phyloP scores from a whole-genome alignment of 2,113 vertebrate species.

The Chamaea fasciata region DNA sequence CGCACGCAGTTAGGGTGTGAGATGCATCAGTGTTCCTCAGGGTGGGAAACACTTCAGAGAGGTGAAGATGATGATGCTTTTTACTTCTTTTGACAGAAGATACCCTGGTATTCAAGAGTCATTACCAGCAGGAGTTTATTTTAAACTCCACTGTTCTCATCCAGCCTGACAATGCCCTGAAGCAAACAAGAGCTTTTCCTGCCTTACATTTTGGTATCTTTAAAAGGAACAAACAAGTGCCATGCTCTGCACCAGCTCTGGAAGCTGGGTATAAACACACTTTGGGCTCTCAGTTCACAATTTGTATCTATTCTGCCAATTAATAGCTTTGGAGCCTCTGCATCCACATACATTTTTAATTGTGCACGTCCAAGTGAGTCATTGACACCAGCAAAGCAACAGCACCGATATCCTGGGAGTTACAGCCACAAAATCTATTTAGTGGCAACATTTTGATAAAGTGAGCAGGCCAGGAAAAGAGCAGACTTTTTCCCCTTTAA shows the following conservation, averaged over 20 bases:
- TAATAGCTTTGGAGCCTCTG: background rate
- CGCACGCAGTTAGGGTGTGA: accelerated
- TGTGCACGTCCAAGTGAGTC: background rate
- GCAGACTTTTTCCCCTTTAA: background rate
- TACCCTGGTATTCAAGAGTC: background rate
- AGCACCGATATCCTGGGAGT: background rate
- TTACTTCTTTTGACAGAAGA: background rate
- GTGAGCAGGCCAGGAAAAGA: background rate
- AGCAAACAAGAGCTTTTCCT: background rate
- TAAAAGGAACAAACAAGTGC: background rate
- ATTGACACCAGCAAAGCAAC: background rate
- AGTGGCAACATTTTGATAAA: background rate
- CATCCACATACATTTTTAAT: background rate
- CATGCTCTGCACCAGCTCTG: background rate
- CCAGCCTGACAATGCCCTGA: background rate
- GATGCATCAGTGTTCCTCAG: background rate
- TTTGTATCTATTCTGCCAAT: background rate
- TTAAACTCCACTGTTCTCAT: background rate
- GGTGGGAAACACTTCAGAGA: background rate
- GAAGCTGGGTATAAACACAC: background rate
- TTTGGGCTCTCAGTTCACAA: background rate
- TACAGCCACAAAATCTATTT: background rate
- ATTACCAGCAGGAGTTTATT: background rate
- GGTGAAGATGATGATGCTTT: background rate
- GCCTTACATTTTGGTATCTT: background rate